phyloP scores from a whole-genome alignment of 2,888 invertebrate genomes.

The Leucophora obtusa region DNA sequence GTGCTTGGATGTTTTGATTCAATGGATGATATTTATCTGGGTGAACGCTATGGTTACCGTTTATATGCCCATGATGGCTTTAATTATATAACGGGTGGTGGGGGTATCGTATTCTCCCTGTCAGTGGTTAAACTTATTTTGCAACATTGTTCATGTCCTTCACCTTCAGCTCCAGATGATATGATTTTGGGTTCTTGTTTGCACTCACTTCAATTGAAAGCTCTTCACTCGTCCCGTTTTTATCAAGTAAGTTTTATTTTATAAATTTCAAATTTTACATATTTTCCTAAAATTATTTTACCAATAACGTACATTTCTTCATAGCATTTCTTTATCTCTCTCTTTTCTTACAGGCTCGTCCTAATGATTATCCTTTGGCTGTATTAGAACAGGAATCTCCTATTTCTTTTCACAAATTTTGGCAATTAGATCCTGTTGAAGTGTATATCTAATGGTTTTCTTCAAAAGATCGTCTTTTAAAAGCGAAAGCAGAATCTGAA shows the following conservation, averaged over 20 bases:
- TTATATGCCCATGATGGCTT: conserved; percentile 86
- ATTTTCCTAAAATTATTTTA: background rate
- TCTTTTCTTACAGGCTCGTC: conserved; percentile 86
- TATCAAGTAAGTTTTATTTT: conserved; percentile 84
- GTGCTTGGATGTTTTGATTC: conserved; percentile 76
- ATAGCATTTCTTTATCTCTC: conserved; percentile 83
- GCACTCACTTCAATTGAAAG: conserved; percentile 81
- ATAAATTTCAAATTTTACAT: background rate
- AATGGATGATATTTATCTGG: conserved; percentile 81
- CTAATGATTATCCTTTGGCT: conserved; percentile 89
- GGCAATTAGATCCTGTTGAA: conserved; percentile 88
- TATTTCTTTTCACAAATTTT: conserved; percentile 95
- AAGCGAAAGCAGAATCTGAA: too few relatives aligned
- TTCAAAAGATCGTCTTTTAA: conserved; percentile 79
- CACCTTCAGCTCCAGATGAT: conserved; percentile 88
- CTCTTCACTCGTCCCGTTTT: conserved; percentile 89
- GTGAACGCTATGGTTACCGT: conserved; percentile 93
- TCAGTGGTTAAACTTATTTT: conserved; percentile 82
- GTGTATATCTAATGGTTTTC: too few relatives aligned
- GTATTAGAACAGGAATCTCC: conserved; percentile 81
- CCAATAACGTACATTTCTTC: background rate
- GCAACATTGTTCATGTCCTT: conserved; percentile 85
- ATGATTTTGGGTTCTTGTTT: conserved; percentile 94
- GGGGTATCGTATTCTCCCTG: conserved; percentile 89
- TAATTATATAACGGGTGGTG: conserved; percentile 96